Evolutionary conservation across 1,140 invertebrate genomes (phyloP).

Genomic region (Stratiolaelaps scimitus): DNA sequence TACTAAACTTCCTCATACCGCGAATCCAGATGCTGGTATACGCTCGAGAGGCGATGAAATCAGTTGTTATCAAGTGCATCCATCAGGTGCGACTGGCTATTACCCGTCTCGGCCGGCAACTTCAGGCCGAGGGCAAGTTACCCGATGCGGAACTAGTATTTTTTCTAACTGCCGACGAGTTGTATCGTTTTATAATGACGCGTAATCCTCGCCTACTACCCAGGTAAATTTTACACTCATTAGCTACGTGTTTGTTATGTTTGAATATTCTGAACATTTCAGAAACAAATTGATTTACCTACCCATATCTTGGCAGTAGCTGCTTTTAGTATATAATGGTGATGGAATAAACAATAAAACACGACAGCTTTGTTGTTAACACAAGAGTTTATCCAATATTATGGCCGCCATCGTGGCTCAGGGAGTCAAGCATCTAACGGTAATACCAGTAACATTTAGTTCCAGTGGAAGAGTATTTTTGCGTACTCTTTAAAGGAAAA

Average conservation of each 20-base stretch:
- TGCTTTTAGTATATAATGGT: not conserved
- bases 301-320: not conserved
- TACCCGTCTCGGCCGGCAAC: constrained; percentile 46
- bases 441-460: too few relatives aligned
- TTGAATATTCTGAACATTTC: constrained; percentile 2
- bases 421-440: too few relatives aligned
- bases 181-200: constrained; percentile 48
- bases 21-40: constrained; percentile 50
- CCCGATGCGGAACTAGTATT: constrained; percentile 55
- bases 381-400: too few relatives aligned
- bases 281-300: not conserved
- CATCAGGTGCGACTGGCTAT: constrained; percentile 53
- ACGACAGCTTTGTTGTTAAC: too few relatives aligned
- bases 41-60: constrained; percentile 34
- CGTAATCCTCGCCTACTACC: constrained; percentile 48
- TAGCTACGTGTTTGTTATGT: not conserved
- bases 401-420: too few relatives aligned
- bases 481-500: too few relatives aligned
- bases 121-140: constrained; percentile 52
- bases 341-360: too few relatives aligned
- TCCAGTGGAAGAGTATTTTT: too few relatives aligned
- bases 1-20: constrained; percentile 48
- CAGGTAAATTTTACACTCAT: constrained; percentile 47
- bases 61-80: constrained; percentile 39
- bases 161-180: constrained; percentile 55